Base-by-base conservation (phyloP, 2,888 invertebrate species). In the Alsophila aescularia region DNA sequence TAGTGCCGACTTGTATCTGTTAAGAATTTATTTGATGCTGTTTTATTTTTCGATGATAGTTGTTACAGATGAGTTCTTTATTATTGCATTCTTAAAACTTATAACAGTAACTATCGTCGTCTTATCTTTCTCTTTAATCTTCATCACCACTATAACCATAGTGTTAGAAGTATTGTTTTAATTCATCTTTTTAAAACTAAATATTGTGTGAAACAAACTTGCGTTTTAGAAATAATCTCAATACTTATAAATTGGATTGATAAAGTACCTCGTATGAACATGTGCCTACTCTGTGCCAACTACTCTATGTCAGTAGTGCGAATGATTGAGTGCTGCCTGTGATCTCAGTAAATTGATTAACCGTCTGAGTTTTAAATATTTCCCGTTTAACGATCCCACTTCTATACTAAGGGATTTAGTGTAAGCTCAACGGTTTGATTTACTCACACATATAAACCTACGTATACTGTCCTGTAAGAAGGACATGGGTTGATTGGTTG, bases 271-370 rank as follows among this genome's bases (percentile, higher is more conserved):
- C 24, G 8, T 8, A 6, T 5, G 24, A 24, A 24, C 24, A 8
- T 51, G 35, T 35, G n/a, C 39, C 43, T 13, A 35, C 10, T 57
- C 43, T 32, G 37, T 43, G 51, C 48, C 47, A 58, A 49, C 37
- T 50, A 51, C 40, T 53, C 47, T 54, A 45, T 52, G 60, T 45
- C 48, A 50, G 50, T 45, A 32, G 41, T 41, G 27, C 15, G 51
- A 69, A 81, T 85, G 87, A 87, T 84, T 79, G 83, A 85, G 85
- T 75, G 79, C 67, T 81, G 74, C 69, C 72, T 78, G 77, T 73
- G 86, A 88, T 87, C 81, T 73, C 77, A 64, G 77, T 78, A 81
- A 86, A 87, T 87, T 87, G 88, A 90, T 90, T 87, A 86, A 82
- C 81, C 79, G 79, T 81, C 77, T 75, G 82, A 73, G 75, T 83